Conservation (phyloP, 2,888 invertebrate species). For the Drosophila subquinaria region DNA sequence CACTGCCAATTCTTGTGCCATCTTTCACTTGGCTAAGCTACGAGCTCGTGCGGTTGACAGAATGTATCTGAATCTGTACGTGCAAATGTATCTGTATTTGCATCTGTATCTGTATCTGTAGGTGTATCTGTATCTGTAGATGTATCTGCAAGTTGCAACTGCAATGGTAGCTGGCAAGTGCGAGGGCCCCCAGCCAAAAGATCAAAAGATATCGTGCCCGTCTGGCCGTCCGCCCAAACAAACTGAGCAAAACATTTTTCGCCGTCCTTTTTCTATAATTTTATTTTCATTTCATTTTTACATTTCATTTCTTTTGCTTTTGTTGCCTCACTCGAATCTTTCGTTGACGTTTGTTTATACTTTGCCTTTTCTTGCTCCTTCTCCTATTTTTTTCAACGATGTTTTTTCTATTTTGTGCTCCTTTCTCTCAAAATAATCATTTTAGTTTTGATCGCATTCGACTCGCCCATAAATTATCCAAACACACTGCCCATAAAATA, state of each 20-base stretch:
- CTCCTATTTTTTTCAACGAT: not conserved
- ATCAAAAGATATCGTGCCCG: slow-evolving; percentile 72
- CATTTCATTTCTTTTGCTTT: slow-evolving; percentile 12
- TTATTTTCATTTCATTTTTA: not conserved
- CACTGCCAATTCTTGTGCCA: slow-evolving; percentile 44
- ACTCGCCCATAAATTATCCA: slow-evolving; percentile 63
- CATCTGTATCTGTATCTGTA: slow-evolving; percentile 2
- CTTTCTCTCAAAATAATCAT: slow-evolving; percentile 60
- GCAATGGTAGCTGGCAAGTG: slow-evolving; percentile 40
- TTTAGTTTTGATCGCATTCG: slow-evolving; percentile 66
- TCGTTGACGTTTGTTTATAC: slow-evolving; percentile 68
- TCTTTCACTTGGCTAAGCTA: slow-evolving; percentile 42
- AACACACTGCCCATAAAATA: slow-evolving; percentile 19
- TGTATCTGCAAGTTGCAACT: slow-evolving; percentile 38
- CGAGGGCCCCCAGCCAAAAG: slow-evolving; percentile 57
- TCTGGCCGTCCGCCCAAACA: slow-evolving; percentile 46
- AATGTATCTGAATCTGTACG: slow-evolving; percentile 19
- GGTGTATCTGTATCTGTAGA: slow-evolving; percentile 10
- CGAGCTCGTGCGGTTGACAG: slow-evolving; percentile 43
- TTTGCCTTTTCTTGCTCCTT: slow-evolving; percentile 53
- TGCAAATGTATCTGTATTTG: slow-evolving; percentile 16
- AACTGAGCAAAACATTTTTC: slow-evolving; percentile 30
- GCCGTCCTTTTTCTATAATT: slow-evolving; percentile 10
- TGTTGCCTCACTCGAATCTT: slow-evolving; percentile 23
- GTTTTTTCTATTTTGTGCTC: not conserved